These are phyloP conservation scores for Dryocosmus kuriphilus DNA, from an alignment of 2,888 invertebrate species.

Conservation along the genomic window DNA sequence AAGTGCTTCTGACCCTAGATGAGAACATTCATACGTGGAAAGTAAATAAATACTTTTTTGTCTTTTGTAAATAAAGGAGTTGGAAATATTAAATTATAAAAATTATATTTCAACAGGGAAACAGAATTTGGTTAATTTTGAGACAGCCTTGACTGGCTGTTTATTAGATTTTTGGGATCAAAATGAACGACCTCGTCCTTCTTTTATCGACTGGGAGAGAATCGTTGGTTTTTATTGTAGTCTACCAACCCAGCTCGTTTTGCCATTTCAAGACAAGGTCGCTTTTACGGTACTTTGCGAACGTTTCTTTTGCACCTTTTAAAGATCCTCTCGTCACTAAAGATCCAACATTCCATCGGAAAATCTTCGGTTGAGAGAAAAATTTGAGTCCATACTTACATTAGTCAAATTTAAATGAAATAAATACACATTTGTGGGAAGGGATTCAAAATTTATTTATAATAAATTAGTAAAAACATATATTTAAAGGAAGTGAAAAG, in stretches of 20 bases:
- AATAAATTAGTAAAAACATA: not conserved
- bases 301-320: constrained; percentile 60
- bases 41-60: not conserved
- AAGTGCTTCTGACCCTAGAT: not conserved
- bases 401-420: not conserved
- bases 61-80: not conserved
- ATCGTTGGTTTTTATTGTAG: constrained; percentile 58
- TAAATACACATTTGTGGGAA: not conserved
- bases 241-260: constrained; percentile 54
- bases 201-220: constrained; percentile 48
- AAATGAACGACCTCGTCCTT: constrained; percentile 33
- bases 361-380: constrained; percentile 1
- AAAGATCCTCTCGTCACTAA: constrained; percentile 20
- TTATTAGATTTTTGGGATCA: not conserved
- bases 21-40: not conserved
- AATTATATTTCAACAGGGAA: no score
- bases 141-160: not conserved
- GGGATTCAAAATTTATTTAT: no score
- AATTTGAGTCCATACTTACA: not conserved
- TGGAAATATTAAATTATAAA: not conserved
- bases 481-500: no score
- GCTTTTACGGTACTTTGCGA: constrained; percentile 70
- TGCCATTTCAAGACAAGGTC: constrained; percentile 69
- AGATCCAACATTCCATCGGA: constrained; percentile 15
- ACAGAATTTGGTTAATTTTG: not conserved